These are phyloP conservation scores for Chouioia cunea DNA, from an alignment of 2,888 invertebrate species.

Conservation along the genomic window DNA sequence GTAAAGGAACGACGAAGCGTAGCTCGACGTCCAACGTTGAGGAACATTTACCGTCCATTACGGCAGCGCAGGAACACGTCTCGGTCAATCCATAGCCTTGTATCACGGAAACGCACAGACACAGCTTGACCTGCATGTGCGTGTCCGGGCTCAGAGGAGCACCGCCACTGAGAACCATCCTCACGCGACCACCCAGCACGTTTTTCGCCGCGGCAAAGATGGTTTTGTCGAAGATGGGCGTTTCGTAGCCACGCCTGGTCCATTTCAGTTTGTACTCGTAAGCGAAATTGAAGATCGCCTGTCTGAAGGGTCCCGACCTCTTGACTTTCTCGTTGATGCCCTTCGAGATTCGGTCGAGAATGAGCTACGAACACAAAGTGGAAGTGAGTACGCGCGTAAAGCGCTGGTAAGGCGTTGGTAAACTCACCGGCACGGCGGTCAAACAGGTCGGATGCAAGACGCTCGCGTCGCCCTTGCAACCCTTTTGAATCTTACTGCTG, in stretches of 20 bases:
- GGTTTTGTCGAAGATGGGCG: conserved; percentile 80
- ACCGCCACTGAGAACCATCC: conserved; percentile 92
- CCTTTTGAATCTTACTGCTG: conserved; percentile 95
- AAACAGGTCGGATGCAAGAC: conserved; percentile 93
- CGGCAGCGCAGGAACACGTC: conserved; percentile 93
- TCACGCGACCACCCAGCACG: conserved; percentile 89
- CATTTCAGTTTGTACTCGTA: conserved; percentile 93
- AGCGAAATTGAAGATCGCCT: conserved; percentile 92
- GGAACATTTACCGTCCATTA: conserved; percentile 78
- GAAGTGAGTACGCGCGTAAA: neutral
- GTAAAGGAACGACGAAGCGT: no score
- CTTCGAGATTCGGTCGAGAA: conserved; percentile 97
- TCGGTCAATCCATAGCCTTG: conserved; percentile 98
- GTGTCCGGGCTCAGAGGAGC: conserved; percentile 97
- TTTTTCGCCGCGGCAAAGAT: conserved; percentile 73
- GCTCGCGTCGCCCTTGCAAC: conserved; percentile 94
- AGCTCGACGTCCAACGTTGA: no score
- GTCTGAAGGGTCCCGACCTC: conserved; percentile 82
- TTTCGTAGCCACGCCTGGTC: conserved; percentile 85
- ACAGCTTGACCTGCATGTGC: conserved; percentile 92
- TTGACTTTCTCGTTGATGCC: conserved; percentile 95
- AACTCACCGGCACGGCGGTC: conserved; percentile 92
- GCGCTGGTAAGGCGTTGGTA: neutral
- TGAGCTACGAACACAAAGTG: conserved; percentile 75
- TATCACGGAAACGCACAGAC: conserved; percentile 89